Evolutionary conservation across 1,140 invertebrate species (phyloP), one percentile per base, ranked within the genome.

Genomic region (Drosophila orosa): DNA sequence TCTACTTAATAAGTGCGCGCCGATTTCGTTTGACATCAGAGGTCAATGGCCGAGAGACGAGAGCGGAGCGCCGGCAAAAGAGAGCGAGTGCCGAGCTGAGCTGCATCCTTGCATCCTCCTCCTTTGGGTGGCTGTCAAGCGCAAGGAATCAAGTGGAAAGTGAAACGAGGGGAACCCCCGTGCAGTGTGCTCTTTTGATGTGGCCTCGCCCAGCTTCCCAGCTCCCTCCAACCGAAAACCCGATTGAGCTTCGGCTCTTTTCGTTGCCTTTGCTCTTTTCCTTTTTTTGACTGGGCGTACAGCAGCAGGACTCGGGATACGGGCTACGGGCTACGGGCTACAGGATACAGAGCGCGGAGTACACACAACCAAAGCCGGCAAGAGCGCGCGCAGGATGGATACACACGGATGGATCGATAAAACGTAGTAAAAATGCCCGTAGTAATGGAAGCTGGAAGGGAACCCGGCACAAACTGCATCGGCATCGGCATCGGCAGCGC

Each of bases 361-460:
- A 79, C 74, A 72, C 72, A 60, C 60, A 57, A 24, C 42, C 13
- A 37, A 13, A 52, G 52, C 37, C 17, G 45, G 47, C 29, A 39
- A 60, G 37, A 35, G 24, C 37, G 19, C 40, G 37, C 54, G 33
- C 24, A 54, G 52, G 24, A 35, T 74, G 54, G 56, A 74, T 59
- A 58, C 55, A 78, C 44, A 60, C 39, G 48, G 44, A 22, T 25
- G 75, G 89, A 90, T 90, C 87, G 83, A 90, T 90, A 90, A 90
- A 90, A 90, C 87, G 87, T 90, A 90, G 87, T 90, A 90, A 90
- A 90, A 90, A 86, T 90, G 19, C 61, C 73, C 71, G 87, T 90
- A 90, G 87, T 90, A 90, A 71, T 90, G 87, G 87, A 90, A 90
- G 77, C 87, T 90, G 86, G 87, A 90, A 90, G 37, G 56, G 42